These are phyloP conservation scores for Eutrigla gurnardus DNA, from an alignment of 2,797 vertebrate species.

Conservation along the genomic window DNA sequence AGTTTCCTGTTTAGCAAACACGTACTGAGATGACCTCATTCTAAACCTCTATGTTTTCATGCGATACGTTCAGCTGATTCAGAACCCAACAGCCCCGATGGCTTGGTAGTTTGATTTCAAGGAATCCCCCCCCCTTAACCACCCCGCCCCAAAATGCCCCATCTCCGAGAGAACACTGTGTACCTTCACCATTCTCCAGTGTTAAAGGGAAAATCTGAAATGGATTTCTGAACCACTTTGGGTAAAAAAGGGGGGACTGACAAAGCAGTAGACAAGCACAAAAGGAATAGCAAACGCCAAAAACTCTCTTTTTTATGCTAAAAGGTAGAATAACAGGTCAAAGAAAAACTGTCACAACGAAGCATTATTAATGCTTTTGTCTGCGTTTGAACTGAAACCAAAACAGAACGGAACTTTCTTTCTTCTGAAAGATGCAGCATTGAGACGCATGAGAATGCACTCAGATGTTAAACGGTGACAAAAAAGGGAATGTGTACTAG, in stretches of 20 bases:
- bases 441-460: slow-evolving; percentile 27
- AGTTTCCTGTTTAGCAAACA: slow-evolving; percentile 9
- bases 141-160: slow-evolving; percentile 56
- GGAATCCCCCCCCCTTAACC: slow-evolving; percentile 27
- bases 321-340: slow-evolving; percentile 6
- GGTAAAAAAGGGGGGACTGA: slow-evolving; percentile 21
- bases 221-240: slow-evolving; percentile 69
- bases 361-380: slow-evolving; percentile 8
- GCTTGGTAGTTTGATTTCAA: slow-evolving; percentile 42
- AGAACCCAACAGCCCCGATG: slow-evolving; percentile 28
- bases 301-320: background rate
- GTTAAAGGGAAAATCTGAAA: slow-evolving; percentile 79
- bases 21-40: background rate
- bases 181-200: slow-evolving; percentile 74
- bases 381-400: slow-evolving; percentile 1
- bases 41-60: background rate
- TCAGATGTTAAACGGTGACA: slow-evolving; percentile 26
- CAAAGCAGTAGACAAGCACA: slow-evolving; percentile 32
- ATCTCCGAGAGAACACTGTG: slow-evolving; percentile 73
- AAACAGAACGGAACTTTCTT: slow-evolving; percentile 17
- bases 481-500: slow-evolving; percentile 36
- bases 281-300: background rate
- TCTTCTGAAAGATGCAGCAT: slow-evolving; percentile 20
- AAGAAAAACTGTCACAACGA: slow-evolving; percentile 7
- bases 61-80: slow-evolving; percentile 25